phyloP scores from a whole-genome alignment of 2,113 vertebrate genomes.

The Galeopterus variegatus region DNA sequence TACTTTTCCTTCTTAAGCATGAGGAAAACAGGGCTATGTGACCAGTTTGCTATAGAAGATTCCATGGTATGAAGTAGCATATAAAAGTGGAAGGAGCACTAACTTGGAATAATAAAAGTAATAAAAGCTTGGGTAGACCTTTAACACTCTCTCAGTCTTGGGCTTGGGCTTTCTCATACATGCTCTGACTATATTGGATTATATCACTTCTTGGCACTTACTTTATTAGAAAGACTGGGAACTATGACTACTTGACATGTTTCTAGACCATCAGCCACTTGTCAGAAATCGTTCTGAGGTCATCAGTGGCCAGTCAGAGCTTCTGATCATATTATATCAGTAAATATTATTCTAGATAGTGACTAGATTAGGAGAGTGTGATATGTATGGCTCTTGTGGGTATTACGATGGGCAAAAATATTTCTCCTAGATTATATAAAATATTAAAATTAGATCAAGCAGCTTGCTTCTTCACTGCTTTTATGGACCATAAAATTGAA shows the following conservation, averaged over 20 bases:
- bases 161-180: background rate
- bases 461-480: background rate
- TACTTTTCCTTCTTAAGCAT: background rate
- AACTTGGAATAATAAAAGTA: background rate
- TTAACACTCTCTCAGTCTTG: background rate
- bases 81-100: background rate
- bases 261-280: background rate
- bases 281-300: background rate
- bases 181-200: background rate
- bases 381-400: background rate
- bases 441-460: slow-evolving; percentile 24
- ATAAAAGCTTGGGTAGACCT: background rate
- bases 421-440: background rate
- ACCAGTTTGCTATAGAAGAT: background rate
- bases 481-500: background rate
- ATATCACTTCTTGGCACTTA: background rate
- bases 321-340: background rate
- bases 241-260: background rate
- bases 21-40: background rate
- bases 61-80: background rate
- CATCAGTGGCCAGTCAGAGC: background rate
- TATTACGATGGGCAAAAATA: background rate
- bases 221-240: background rate
- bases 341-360: slow-evolving; percentile 10
- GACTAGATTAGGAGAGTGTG: background rate